These are phyloP conservation scores for Cephus cinctus DNA, from an alignment of 1,140 invertebrate genomes.

Conservation along the genomic window DNA sequence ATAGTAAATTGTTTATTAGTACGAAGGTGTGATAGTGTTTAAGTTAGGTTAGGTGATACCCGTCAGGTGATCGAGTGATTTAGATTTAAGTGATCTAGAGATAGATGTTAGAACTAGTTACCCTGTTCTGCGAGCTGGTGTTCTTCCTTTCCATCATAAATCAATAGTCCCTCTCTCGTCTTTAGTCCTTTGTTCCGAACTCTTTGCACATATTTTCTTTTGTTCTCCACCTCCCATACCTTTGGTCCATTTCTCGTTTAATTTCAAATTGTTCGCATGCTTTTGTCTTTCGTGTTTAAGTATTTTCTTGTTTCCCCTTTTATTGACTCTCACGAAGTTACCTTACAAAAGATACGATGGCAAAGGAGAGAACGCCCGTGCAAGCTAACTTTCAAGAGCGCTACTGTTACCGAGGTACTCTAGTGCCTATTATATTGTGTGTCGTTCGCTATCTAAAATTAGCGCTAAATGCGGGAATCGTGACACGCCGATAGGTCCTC, in stretches of 20 bases:
- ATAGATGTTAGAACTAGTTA: conserved; percentile 50
- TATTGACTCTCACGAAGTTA: neutral
- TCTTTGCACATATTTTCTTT: too few species aligned
- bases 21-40: conserved; percentile 47
- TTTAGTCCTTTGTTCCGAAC: too few species aligned
- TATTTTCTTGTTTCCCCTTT: neutral
- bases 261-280: neutral
- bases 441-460: conserved; percentile 31
- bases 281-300: neutral
- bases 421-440: conserved; percentile 36
- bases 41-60: conserved; percentile 36
- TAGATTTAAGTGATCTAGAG: conserved; percentile 37
- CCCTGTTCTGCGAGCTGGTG: conserved; percentile 46
- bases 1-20: conserved; percentile 52
- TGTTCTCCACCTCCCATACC: neutral
- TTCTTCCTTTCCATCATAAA: conserved; percentile 30
- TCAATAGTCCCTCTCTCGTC: too few species aligned
- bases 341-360: conserved; percentile 23
- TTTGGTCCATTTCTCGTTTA: neutral
- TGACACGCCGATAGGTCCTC: conserved; percentile 4
- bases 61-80: conserved; percentile 35
- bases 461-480: conserved; percentile 26
- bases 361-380: conserved; percentile 33
- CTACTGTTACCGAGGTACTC: conserved; percentile 39
- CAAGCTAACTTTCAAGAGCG: conserved; percentile 47